Evolutionary conservation across 2,888 invertebrate species (phyloP), one percentile per base, ranked within the genome.

Genomic region (Drosophila fulvimacula): DNA sequence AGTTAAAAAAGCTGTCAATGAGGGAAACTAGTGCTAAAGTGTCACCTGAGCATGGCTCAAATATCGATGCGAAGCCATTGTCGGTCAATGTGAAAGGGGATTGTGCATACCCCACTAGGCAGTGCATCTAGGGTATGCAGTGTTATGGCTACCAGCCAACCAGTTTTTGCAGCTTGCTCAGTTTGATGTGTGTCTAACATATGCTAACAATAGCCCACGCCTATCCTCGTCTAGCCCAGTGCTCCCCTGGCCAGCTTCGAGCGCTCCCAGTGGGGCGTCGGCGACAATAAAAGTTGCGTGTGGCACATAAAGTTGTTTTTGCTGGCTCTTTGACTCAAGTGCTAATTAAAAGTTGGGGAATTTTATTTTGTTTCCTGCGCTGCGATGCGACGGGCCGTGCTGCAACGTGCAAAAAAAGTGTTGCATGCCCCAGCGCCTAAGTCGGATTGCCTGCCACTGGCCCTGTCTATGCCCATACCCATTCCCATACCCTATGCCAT

Each of bases 281-380:
- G n/a, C 24, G 41, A 62, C 55, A 59, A 61, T 46, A 61, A 69
- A 62, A 30, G 53, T 56, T 76, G 71, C 65, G 64, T 76, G 76
- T 32, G 64, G 57, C 57, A 49, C 46, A 49, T 56, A 53, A 57
- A 57, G 59, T 62, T 64, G 30, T 17, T 30, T 44, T 69, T 51
- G 44, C 41, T 17, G 42, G 30, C 56, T 21, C 73, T 67, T 69
- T 69, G 61, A 65, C 38, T 61, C 58, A 59, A 76, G 61, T 62
- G 71, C 67, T 76, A 76, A 76, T 76, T 76, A 76, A 71, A 76
- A 67, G 71, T 67, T 67, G 76, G 41, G 17, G 56, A 60, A 49
- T 60, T 61, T 59, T 21, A 21, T 51, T 51, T 51, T 21, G 49
- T 51, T 48, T 48, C 46, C 46, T 27, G 46, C 46, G 27, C 27